These are phyloP conservation scores for Zingel zingel DNA, from an alignment of 2,113 vertebrate species.

Conservation along the genomic window DNA sequence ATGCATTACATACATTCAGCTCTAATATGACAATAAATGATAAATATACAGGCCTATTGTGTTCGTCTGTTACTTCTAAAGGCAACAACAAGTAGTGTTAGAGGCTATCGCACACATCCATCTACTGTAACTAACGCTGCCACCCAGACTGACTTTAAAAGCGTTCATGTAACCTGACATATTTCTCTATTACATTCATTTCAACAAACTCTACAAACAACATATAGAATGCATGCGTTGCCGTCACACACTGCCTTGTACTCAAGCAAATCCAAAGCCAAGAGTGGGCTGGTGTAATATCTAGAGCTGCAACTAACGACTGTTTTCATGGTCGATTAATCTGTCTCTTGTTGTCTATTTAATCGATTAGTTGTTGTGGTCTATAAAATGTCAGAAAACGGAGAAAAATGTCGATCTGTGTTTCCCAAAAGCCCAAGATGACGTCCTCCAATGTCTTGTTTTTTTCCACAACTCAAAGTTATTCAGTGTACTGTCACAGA, in stretches of 20 bases:
- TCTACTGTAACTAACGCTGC: not conserved
- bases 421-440: too few relatives aligned
- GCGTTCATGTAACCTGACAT: not conserved
- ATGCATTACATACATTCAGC: constrained; percentile 6
- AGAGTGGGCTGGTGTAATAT: not conserved
- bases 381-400: too few relatives aligned
- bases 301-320: too few relatives aligned
- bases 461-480: too few relatives aligned
- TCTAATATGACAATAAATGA: constrained; percentile 9
- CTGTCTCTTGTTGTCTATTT: too few relatives aligned
- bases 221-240: not conserved
- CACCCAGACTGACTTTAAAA: not conserved
- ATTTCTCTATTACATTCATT: not conserved
- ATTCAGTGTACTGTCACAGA: too few relatives aligned
- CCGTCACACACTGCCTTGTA: not conserved
- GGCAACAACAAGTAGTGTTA: too few relatives aligned
- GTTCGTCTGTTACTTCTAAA: too few relatives aligned
- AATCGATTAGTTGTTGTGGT: too few relatives aligned
- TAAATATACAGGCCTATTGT: not conserved
- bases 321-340: too few relatives aligned
- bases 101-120: not conserved
- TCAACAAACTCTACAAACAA: not conserved
- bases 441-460: too few relatives aligned
- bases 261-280: not conserved
- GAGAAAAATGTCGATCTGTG: too few relatives aligned